Percentiles rank a stretch among this genome's conserved stretches.
Evolutionary conservation across 2,113 vertebrate species (phyloP).

Genomic region (Galbula dea): DNA sequence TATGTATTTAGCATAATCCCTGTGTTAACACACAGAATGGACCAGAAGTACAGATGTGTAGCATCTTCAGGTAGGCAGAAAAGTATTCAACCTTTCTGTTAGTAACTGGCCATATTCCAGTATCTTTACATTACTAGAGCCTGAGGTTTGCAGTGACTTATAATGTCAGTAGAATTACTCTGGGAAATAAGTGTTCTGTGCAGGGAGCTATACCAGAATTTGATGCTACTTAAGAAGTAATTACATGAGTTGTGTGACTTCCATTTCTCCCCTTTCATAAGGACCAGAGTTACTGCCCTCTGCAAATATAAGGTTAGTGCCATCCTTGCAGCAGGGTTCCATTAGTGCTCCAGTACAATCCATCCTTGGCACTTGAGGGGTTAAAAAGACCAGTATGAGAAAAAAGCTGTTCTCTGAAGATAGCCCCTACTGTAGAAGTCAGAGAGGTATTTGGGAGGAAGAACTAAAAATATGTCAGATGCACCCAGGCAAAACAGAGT

Average conservation of each 20-base stretch:
- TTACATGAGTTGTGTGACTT: neutral
- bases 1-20: neutral
- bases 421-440: neutral
- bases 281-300: neutral
- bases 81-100: neutral
- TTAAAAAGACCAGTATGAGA: neutral
- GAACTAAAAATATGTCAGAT: neutral
- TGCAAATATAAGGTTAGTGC: neutral
- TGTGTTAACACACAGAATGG: neutral
- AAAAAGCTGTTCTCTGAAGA: neutral
- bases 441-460: neutral
- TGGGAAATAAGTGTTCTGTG: neutral
- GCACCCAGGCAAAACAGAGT: constrained; percentile 22
- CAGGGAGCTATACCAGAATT: neutral
- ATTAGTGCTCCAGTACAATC: neutral
- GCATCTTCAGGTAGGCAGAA: neutral
- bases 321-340: neutral
- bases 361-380: neutral
- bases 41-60: neutral
- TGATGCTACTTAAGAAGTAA: neutral
- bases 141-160: neutral
- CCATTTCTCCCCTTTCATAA: neutral
- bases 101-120: neutral
- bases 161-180: neutral
- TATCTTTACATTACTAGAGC: neutral